Conservation (phyloP, 2,797 vertebrate genomes). For the Gymnopithys bicolor region DNA sequence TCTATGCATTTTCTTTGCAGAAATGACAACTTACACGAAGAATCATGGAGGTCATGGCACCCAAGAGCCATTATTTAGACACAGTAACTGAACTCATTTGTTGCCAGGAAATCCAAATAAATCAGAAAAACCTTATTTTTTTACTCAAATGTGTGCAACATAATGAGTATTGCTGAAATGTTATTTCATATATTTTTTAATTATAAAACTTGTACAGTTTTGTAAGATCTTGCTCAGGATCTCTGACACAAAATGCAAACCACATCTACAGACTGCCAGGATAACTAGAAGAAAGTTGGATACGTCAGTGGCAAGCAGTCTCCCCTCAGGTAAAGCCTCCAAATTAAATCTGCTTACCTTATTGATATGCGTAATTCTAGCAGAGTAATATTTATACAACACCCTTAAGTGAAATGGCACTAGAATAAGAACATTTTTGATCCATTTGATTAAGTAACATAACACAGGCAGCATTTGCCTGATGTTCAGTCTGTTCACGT, state of each 20-base stretch:
- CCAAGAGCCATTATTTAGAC: conserved; percentile 1
- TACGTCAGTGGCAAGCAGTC: neutral
- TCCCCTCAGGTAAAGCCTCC: neutral
- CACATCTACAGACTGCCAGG: neutral
- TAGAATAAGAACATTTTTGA: neutral
- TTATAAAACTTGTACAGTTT: neutral
- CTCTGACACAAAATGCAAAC: neutral
- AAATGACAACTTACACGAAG: neutral
- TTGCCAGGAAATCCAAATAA: neutral
- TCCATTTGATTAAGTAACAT: neutral
- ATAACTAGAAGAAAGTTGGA: neutral
- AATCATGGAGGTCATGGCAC: neutral
- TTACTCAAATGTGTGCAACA: neutral
- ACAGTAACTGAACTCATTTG: neutral
- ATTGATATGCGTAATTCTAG: neutral
- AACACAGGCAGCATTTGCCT: neutral
- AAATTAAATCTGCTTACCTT: conserved; percentile 4
- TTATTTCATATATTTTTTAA: neutral
- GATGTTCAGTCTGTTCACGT: rapidly evolving
- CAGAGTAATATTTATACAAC: neutral
- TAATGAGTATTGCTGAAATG: neutral
- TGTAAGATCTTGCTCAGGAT: neutral
- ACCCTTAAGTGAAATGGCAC: neutral
- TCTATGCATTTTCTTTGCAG: conserved; percentile 3
- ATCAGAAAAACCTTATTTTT: neutral